These are phyloP conservation scores for Chelonus insularis DNA, from an alignment of 1,140 invertebrate genomes.

Conservation along the genomic window DNA sequence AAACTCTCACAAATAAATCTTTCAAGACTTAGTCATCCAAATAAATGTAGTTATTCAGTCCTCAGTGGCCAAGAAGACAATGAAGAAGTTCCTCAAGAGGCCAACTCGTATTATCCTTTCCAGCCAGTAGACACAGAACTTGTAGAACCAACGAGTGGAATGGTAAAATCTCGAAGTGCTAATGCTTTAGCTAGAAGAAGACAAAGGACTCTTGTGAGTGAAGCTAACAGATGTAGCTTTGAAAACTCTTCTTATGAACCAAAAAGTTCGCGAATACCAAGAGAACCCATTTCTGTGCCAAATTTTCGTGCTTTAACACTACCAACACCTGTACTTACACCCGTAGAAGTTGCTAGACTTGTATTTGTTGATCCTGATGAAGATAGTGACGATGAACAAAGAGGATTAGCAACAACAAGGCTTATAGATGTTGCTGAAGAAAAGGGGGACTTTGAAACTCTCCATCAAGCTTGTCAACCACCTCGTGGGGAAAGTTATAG, in stretches of 20 bases:
- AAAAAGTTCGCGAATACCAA: conserved; percentile 58
- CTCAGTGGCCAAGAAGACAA: conserved; percentile 70
- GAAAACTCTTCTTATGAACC: conserved; percentile 24
- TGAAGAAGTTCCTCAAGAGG: conserved; percentile 67
- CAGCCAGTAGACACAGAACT: conserved; percentile 57
- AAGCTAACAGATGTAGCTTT: conserved; percentile 22
- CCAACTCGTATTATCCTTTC: conserved; percentile 58
- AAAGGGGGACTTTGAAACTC: conserved; percentile 51
- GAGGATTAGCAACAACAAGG: conserved; percentile 46
- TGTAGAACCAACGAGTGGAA: conserved; percentile 53
- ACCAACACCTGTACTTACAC: conserved; percentile 69
- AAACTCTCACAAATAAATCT: conserved; percentile 75
- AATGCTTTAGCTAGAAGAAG: conserved; percentile 51
- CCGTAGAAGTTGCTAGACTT: conserved; percentile 69
- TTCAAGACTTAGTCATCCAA: conserved; percentile 67
- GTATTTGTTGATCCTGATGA: conserved; percentile 75
- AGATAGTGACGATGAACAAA: conserved; percentile 63
- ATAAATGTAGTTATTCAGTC: conserved; percentile 72
- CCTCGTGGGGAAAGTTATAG: conserved; percentile 64
- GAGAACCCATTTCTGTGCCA: conserved; percentile 76
- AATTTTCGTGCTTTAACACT: conserved; percentile 70
- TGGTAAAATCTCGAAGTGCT: conserved; percentile 57
- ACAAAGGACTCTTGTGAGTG: conserved; percentile 41
- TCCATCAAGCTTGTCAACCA: conserved; percentile 60
- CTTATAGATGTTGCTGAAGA: conserved; percentile 56